Evolutionary conservation across 2,888 invertebrate genomes (phyloP).

Genomic region (Neelides folsomi): DNA sequence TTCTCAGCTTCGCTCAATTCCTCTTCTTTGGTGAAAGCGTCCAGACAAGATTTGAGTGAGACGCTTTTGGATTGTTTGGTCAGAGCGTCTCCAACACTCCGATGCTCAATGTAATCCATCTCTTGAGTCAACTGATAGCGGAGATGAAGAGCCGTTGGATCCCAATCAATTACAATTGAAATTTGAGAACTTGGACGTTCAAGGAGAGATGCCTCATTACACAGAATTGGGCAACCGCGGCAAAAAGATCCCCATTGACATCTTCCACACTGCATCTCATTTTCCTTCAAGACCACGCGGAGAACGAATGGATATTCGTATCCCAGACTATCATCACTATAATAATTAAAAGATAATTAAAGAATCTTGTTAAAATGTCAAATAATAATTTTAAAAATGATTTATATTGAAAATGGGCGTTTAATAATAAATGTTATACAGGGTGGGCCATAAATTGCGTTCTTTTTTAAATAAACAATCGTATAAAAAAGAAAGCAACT

Average conservation of each 20-base stretch:
- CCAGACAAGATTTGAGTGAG: slow-evolving; percentile 67
- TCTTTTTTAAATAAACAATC: no score
- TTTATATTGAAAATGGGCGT: no score
- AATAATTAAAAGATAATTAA: slow-evolving; percentile 32
- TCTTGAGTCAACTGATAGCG: slow-evolving; percentile 69
- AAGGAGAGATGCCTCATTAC: slow-evolving; percentile 39
- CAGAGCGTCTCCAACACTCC: slow-evolving; percentile 55
- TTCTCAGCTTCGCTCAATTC: slow-evolving; percentile 60
- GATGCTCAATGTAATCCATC: slow-evolving; percentile 63
- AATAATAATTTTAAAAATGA: no score
- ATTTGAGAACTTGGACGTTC: slow-evolving; percentile 34
- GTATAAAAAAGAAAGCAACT: no score
- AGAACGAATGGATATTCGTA: slow-evolving; percentile 85
- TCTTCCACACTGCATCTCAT: slow-evolving; percentile 54
- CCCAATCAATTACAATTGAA: slow-evolving; percentile 84
- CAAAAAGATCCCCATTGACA: slow-evolving; percentile 73
- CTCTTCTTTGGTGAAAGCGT: slow-evolving; percentile 78
- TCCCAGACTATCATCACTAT: slow-evolving; percentile 77
- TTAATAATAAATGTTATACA: no score
- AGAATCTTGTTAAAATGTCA: no score
- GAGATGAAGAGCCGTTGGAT: slow-evolving; percentile 81
- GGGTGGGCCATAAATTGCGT: no score
- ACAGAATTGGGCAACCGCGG: slow-evolving; percentile 68
- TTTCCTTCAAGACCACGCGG: slow-evolving; percentile 60
- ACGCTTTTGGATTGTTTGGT: slow-evolving; percentile 66